Base-by-base conservation (phyloP, 2,797 vertebrate species). In the Sebastes vulpes region DNA sequence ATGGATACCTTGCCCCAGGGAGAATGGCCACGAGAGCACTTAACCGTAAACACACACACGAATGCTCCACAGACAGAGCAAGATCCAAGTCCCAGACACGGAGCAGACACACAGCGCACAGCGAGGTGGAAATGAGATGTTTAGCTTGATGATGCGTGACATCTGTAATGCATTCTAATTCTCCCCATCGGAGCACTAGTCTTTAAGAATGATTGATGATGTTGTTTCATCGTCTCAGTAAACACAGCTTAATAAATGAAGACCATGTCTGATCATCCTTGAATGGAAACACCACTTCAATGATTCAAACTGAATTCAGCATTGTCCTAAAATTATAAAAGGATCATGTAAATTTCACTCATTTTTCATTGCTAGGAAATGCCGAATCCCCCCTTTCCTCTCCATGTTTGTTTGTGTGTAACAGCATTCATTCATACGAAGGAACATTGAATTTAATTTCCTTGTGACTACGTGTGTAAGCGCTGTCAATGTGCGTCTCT, bases 181-280 rank as follows among this genome's bases (percentile, higher is more conserved):
- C 92, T 92, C 92, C 92, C 94, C 94, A 94, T 92, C 81, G 94
- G 94, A 94, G 93, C 92, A 84, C 91, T 89, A 84, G 92, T 93
- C 90, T 95, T 95, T 96, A 94, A 94, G 95, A 93, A 93, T 96
- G 95, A 95, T 94, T 93, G 94, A 96, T 95, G 93, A 93, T 92
- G 90, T 92, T 92, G 90, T 94, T 92, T 91, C 89, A 91, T 91
- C 87, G 81, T 95, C 92, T 91, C 89, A 87, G 93, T 94, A 95
- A 95, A 95, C 95, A 94, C 91, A 89, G 91, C 91, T 92, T 94
- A 93, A 92, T 92, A 95, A 92, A 94, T 93, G 88, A 94, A 93
- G 89, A 86, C 86, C 88, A 85, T 78, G 86, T 90, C 89, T 88
- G 89, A 94, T 90, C 86, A 91, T 61, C 76, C 83, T 81, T 86